Evolutionary conservation across 1,140 invertebrate genomes (phyloP), one percentile per base, ranked within the genome.

Genomic region (Chymomyza costata): DNA sequence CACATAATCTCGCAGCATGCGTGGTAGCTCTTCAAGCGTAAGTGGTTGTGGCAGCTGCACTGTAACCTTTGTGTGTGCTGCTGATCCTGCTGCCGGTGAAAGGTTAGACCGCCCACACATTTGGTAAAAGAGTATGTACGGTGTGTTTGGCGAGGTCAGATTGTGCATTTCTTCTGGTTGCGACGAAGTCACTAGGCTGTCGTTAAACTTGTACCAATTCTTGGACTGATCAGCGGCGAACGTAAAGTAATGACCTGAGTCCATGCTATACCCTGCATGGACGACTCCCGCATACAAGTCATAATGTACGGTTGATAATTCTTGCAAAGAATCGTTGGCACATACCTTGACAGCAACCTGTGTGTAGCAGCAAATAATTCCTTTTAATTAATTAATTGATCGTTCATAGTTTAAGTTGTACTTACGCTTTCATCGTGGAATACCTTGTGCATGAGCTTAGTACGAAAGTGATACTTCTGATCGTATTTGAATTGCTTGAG

Each of bases 211-310:
- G 74, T 91, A 93, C 94, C 94, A 96, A 88, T 90, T 91, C 56
- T 87, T 88, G 1, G 90, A 86, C 14, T 88, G 87, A 71, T 93
- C 91, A 18, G 91, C 89, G 0, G 92, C 93, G 63, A 93, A 91
- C 0, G 93, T 94, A 70, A 94, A 95, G 81, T 96, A 96, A 82
- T 96, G 94, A 0, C 94, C 94, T 3, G 92, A 92, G 71, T 95
- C 93, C 59, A 94, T 90, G 31, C 91, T 93, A 8, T 90, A 90
- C 1, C 95, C 94, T 0, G 91, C 92, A 82, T 96, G 94, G 0
- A 96, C 91, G 0, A 96, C 92, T 0, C 93, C 93, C 0, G 93
- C 93, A 71, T 94, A 94, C 0, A 96, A 80, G 6, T 89, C 87
- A 80, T 95, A 95, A 3, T 86, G 85, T 13, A 88, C 86, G 3